A percentile compares a stretch with the other conserved stretches of the same genome.
Evolutionary conservation across 2,888 invertebrate genomes (phyloP).

Genomic region (Salpingus planirostris): DNA sequence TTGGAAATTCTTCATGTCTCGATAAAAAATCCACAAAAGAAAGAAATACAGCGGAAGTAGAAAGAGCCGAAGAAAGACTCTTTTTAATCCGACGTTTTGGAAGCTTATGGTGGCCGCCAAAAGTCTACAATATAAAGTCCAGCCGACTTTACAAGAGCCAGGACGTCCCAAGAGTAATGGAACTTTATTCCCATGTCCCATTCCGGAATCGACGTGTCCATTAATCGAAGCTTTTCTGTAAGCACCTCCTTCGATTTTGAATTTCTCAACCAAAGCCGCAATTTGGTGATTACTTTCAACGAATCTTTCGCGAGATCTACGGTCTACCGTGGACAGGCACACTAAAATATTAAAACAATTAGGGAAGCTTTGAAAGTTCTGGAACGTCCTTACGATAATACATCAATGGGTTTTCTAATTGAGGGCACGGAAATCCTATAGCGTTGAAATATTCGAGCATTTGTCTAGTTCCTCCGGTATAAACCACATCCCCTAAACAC

Average conservation of each 20-base stretch:
- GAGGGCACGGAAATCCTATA: constrained; percentile 94
- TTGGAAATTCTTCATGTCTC: constrained; percentile 57
- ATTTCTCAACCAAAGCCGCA: constrained; percentile 82
- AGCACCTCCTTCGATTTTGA: constrained; percentile 74
- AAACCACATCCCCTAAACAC: constrained; percentile 85
- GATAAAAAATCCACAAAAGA: constrained; percentile 71
- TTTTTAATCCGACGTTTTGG: constrained; percentile 64
- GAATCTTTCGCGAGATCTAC: constrained; percentile 81
- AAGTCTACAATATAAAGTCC: constrained; percentile 63
- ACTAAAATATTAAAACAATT: constrained; percentile 50
- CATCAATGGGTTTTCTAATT: constrained; percentile 95
- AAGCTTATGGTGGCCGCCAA: constrained; percentile 71
- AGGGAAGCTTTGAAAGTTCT: too few species aligned
- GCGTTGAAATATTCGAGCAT: constrained; percentile 92
- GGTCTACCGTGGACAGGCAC: constrained; percentile 67
- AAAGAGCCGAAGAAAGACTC: constrained; percentile 66
- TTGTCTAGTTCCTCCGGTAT: constrained; percentile 82
- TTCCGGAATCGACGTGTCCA: constrained; percentile 43
- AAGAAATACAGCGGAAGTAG: constrained; percentile 68
- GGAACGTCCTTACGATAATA: constrained; percentile 71
- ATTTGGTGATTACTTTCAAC: constrained; percentile 91
- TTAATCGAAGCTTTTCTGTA: constrained; percentile 55
- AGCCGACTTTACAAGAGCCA: constrained; percentile 56
- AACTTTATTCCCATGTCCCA: constrained; percentile 54
- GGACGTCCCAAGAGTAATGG: constrained; percentile 70